Conservation (phyloP, 2,797 vertebrate species). For the Pseudochaenichthys georgianus region DNA sequence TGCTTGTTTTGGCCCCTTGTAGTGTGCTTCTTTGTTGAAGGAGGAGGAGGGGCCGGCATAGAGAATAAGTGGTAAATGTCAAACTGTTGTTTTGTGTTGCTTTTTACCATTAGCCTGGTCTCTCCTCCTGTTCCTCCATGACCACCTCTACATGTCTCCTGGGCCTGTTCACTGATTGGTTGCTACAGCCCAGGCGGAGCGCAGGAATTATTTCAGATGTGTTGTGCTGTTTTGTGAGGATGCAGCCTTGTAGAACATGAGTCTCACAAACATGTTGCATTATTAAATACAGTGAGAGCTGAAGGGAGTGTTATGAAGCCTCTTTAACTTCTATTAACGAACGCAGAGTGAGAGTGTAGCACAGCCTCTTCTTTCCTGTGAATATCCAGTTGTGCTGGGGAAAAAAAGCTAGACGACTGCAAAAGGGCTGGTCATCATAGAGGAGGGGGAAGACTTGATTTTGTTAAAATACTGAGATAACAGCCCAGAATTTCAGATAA, state of each 20-base stretch:
- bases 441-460: background rate
- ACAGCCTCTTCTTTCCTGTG: background rate
- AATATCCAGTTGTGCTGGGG: background rate
- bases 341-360: background rate
- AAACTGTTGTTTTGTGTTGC: conserved; percentile 57
- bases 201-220: conserved; percentile 30
- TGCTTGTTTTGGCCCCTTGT: conserved; percentile 56
- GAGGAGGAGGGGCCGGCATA: conserved; percentile 18
- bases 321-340: background rate
- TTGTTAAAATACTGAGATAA: background rate
- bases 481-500: background rate
- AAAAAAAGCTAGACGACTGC: background rate
- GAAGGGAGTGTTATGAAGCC: background rate
- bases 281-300: conserved; percentile 20
- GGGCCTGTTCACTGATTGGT: conserved; percentile 10
- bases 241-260: conserved; percentile 3
- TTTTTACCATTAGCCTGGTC: conserved; percentile 15
- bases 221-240: conserved; percentile 16
- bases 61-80: conserved; percentile 71
- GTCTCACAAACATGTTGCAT: conserved; percentile 23
- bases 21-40: conserved; percentile 47
- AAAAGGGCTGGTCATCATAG: background rate
- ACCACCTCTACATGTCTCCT: conserved; percentile 47
- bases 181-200: conserved; percentile 4
- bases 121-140: conserved; percentile 39